These are phyloP conservation scores for Ciconia stormi DNA, from an alignment of 2,113 vertebrate genomes.

Conservation along the genomic window DNA sequence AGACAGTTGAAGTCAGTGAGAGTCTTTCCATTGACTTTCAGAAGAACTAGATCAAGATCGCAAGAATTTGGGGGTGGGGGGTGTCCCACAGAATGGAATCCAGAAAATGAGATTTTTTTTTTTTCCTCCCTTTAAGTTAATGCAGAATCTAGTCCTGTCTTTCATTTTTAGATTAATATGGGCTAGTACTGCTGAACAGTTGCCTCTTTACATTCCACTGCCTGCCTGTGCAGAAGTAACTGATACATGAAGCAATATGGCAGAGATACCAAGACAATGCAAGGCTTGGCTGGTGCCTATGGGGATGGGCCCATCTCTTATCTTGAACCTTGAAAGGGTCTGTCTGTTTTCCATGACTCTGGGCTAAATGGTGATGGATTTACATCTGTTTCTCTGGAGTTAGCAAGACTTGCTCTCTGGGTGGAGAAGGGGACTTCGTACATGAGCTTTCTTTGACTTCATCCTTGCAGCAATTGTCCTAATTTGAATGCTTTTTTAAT, in stretches of 20 bases:
- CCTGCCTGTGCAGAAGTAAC: neutral
- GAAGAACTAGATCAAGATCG: neutral
- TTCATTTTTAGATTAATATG: neutral
- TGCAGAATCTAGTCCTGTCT: neutral
- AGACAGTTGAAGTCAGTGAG: neutral
- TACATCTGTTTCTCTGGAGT: neutral
- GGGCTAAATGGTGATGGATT: neutral
- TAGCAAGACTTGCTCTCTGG: neutral
- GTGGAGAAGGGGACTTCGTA: neutral
- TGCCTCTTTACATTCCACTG: neutral
- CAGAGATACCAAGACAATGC: neutral
- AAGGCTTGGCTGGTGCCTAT: neutral
- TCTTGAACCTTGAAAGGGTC: neutral
- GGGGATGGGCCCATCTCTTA: neutral
- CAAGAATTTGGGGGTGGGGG: fast-evolving
- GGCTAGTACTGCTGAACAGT: neutral
- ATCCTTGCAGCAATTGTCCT: neutral
- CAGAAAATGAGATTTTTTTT: neutral
- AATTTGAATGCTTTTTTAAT: neutral
- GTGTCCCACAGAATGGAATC: neutral
- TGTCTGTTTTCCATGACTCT: neutral
- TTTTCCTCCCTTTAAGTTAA: neutral
- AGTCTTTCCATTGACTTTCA: neutral
- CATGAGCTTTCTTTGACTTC: neutral
- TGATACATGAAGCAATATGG: neutral